phyloP scores from a whole-genome alignment of 2,113 vertebrate species.

The Phalacrocorax pelagicus region DNA sequence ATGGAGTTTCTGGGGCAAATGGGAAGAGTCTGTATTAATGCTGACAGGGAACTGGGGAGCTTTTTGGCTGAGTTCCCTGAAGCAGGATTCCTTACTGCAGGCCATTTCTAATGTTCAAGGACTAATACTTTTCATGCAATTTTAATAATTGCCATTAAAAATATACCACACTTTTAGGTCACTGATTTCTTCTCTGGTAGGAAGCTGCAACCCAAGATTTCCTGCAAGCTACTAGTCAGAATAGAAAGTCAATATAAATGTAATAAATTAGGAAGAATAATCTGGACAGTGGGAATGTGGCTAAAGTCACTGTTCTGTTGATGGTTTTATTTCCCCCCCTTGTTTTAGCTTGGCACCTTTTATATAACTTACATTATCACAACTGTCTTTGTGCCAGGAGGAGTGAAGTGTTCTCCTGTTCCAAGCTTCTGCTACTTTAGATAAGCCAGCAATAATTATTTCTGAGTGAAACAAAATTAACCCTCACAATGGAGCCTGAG shows the following conservation, averaged over 20 bases:
- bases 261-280: background rate
- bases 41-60: background rate
- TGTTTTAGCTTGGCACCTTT: conserved; percentile 30
- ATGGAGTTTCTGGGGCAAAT: background rate
- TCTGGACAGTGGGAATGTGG: background rate
- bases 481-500: conserved; percentile 41
- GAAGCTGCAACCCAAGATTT: background rate
- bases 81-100: background rate
- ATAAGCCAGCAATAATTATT: conserved; percentile 68
- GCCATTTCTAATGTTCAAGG: background rate
- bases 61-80: background rate
- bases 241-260: background rate
- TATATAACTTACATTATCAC: conserved; percentile 54
- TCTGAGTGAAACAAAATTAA: conserved; percentile 62
- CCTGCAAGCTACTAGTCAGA: background rate
- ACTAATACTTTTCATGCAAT: background rate
- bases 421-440: conserved; percentile 68
- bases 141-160: background rate
- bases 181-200: background rate
- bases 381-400: conserved; percentile 59
- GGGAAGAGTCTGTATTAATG: background rate
- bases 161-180: background rate
- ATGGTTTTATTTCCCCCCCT: background rate
- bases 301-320: conserved; percentile 2
- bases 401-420: conserved; percentile 58